These are phyloP conservation scores for Drosophila elegans DNA, from an alignment of 1,140 invertebrate genomes.

Conservation along the genomic window DNA sequence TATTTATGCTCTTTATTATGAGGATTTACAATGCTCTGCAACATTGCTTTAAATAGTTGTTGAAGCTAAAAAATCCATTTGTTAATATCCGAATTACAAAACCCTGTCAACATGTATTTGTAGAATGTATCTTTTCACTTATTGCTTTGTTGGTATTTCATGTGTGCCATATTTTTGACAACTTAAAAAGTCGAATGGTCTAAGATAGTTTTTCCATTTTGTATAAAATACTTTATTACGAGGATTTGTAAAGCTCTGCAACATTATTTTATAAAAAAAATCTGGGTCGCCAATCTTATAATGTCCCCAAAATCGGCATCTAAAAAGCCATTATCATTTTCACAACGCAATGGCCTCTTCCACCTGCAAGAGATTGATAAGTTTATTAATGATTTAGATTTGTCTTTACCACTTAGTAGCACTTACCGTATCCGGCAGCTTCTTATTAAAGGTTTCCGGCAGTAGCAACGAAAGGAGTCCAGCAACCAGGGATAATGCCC, in stretches of 20 bases:
- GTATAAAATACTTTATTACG: background rate
- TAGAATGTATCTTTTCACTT: too few relatives aligned
- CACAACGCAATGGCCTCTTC: constrained; percentile 64
- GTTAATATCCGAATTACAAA: too few relatives aligned
- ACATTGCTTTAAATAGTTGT: too few relatives aligned
- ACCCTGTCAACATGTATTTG: too few relatives aligned
- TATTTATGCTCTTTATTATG: too few relatives aligned
- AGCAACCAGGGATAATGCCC: constrained; percentile 85
- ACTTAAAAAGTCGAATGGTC: too few relatives aligned
- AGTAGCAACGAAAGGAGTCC: constrained; percentile 86
- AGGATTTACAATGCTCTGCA: too few relatives aligned
- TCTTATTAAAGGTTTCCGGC: constrained; percentile 87
- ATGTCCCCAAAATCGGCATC: background rate
- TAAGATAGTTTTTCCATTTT: too few relatives aligned
- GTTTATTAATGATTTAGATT: background rate
- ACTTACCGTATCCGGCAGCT: constrained; percentile 86
- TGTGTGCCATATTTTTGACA: too few relatives aligned
- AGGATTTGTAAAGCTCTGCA: background rate
- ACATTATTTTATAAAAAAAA: background rate
- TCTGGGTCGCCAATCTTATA: background rate
- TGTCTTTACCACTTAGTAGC: background rate
- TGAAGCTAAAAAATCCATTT: too few relatives aligned
- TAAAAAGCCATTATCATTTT: constrained; percentile 6
- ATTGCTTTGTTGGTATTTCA: too few relatives aligned
- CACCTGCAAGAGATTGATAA: constrained; percentile 27